These are phyloP conservation scores for Eristalis arbustorum DNA, from an alignment of 2,888 invertebrate genomes.

Conservation along the genomic window DNA sequence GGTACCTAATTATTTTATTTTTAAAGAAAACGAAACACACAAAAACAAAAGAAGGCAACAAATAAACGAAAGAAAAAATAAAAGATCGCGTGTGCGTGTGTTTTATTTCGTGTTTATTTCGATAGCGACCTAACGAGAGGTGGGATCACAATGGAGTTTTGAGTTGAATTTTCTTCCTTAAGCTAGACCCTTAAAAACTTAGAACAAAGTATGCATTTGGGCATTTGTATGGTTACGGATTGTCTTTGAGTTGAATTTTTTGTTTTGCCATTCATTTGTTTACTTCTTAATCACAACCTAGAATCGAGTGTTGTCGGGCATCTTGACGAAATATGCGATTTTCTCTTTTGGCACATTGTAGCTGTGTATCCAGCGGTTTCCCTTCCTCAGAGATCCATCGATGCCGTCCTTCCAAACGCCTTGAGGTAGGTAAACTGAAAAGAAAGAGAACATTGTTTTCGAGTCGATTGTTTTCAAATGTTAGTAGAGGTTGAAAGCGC, in stretches of 20 bases:
- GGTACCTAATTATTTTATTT: conserved; percentile 64
- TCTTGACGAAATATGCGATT: conserved; percentile 91
- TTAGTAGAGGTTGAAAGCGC: too few relatives aligned
- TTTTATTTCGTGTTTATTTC: conserved; percentile 38
- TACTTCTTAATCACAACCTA: conserved; percentile 74
- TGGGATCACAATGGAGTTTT: conserved; percentile 70
- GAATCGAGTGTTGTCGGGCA: conserved; percentile 92
- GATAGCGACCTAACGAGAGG: conserved; percentile 49
- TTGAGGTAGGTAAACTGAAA: conserved; percentile 90
- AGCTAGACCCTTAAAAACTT: not conserved
- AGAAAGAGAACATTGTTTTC: not conserved
- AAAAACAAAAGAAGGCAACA: conserved; percentile 11
- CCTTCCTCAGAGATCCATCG: conserved; percentile 91
- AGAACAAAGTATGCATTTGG: not conserved
- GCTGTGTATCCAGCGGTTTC: conserved; percentile 94
- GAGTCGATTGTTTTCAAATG: too few relatives aligned
- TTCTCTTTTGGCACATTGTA: conserved; percentile 90
- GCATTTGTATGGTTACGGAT: not conserved
- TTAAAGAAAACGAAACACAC: not conserved
- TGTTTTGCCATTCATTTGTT: conserved; percentile 26
- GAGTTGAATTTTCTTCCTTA: conserved; percentile 45
- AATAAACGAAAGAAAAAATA: not conserved
- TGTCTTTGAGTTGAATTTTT: conserved; percentile 40
- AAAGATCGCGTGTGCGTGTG: not conserved
- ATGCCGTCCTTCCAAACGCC: conserved; percentile 97